Evolutionary conservation across 2,113 vertebrate genomes (phyloP), one percentile per base, ranked within the genome.

Genomic region (Python bivittatus): DNA sequence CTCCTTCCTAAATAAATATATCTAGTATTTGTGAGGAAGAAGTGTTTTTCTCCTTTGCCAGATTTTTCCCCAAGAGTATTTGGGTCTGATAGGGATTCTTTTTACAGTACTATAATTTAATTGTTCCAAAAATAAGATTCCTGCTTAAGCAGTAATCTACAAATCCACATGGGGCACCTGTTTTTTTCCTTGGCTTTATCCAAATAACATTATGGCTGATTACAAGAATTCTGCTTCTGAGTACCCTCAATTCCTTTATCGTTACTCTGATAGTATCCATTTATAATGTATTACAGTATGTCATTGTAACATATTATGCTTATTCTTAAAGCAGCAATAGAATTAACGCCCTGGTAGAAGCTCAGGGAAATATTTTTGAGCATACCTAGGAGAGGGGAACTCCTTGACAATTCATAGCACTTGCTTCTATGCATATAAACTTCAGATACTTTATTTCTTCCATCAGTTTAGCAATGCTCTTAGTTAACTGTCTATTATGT

Each of bases 71-170:
- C 72, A 25, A 44, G 88, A 88, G 44, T 54, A 38, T 89, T 64
- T 85, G 23, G 20, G 42, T 27, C 57, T 89, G 2, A 89, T 64
- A 53, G 33, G 44, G 88, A 89, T 92, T 64, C 91, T 92, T 89
- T 42, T 64, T 89, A 42, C 44, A 92, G 44, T 89, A 84, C 87
- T 92, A 38, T 88, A 92, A 92, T 92, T 92, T 52, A 92, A 84
- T 53, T 89, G 68, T 89, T 89, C 72, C 64, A 84, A 89, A 79
- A 84, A 84, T 83, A 89, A 38, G 87, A 85, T 64, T 54, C 88
- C 79, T 89, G 84, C 72, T 85, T 92, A 84, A 92, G 54, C 25
- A 64, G 53, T 89, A 92, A 0, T 1, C 88, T 56, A 0, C 29
- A 89, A 91, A 57, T 87, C 92, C 15, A 44, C 83, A 44, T 56